phyloP scores from a whole-genome alignment of 2,888 invertebrate species.

The Tetanocera ferruginea region DNA sequence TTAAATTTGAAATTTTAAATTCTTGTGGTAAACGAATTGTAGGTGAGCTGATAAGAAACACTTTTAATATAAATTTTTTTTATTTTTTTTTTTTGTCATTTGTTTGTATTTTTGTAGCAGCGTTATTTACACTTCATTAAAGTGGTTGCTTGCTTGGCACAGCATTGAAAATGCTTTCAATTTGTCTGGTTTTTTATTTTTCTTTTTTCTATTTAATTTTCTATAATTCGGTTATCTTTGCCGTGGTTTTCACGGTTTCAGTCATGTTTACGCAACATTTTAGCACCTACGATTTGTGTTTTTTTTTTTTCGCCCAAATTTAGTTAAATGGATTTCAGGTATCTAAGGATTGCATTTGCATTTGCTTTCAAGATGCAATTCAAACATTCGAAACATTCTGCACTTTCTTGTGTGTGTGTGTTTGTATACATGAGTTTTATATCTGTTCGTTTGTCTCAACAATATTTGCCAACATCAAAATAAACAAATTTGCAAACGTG shows the following conservation, averaged over 20 bases:
- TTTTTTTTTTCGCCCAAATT: not conserved
- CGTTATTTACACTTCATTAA: not conserved
- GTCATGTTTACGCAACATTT: conserved; percentile 30
- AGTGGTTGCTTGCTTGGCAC: too few species aligned
- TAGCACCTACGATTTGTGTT: conserved; percentile 10
- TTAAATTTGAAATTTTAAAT: not conserved
- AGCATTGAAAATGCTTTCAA: not conserved
- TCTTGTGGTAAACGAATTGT: conserved; percentile 1
- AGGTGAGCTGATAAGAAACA: not conserved
- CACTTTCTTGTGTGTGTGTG: too few species aligned
- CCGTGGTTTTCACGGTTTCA: conserved; percentile 15
- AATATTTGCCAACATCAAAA: not conserved
- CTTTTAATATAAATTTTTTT: not conserved
- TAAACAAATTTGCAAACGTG: conserved; percentile 15
- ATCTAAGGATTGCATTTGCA: too few species aligned
- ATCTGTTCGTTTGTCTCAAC: too few species aligned
- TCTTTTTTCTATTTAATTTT: not conserved
- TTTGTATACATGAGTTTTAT: too few species aligned
- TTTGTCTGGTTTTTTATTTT: not conserved
- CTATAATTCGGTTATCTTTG: not conserved
- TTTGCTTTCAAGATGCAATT: too few species aligned
- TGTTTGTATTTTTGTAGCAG: conserved; percentile 2
- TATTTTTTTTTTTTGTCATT: conserved; percentile 12
- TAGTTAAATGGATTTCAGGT: too few species aligned
- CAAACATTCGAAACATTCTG: too few species aligned